Conservation (phyloP, 1,140 invertebrate species). For the Cyphomyrmex costatus region DNA sequence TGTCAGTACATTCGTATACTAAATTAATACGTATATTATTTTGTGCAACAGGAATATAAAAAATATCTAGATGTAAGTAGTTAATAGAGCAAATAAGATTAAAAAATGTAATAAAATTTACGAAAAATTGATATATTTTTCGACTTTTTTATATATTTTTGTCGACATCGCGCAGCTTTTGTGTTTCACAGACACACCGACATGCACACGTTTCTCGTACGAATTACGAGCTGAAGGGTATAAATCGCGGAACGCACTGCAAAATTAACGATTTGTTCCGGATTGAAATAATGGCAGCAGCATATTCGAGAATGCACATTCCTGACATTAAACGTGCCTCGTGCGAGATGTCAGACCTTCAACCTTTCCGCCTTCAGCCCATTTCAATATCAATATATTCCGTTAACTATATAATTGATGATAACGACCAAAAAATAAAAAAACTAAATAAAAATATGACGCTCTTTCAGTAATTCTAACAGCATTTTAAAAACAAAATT, state of each 20-base stretch:
- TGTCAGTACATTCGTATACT: slow-evolving; percentile 69
- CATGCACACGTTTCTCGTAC: not conserved
- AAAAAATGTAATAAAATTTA: slow-evolving; percentile 2
- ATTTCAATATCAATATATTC: slow-evolving; percentile 25
- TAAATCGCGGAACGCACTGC: slow-evolving; percentile 76
- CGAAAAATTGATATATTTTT: slow-evolving; percentile 26
- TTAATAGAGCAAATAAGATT: not conserved
- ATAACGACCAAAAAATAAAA: slow-evolving; percentile 2
- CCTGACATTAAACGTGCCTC: slow-evolving; percentile 24
- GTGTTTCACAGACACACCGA: slow-evolving; percentile 7
- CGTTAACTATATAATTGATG: not conserved
- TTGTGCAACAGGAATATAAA: slow-evolving; percentile 21
- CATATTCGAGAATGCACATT: slow-evolving; percentile 60
- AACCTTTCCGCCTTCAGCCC: not conserved
- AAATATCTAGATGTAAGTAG: not conserved
- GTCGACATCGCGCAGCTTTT: slow-evolving; percentile 1
- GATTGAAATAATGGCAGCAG: slow-evolving; percentile 69
- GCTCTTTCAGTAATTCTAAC: not conserved
- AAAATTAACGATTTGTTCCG: slow-evolving; percentile 77
- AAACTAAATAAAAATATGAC: not conserved
- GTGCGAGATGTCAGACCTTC: slow-evolving; percentile 36
- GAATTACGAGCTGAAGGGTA: slow-evolving; percentile 49
- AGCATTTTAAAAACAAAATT: not conserved
- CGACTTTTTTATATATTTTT: slow-evolving; percentile 22
- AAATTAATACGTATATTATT: slow-evolving; percentile 68